Evolutionary conservation across 2,113 vertebrate species (phyloP).

Genomic region (Trogon melanurus): DNA sequence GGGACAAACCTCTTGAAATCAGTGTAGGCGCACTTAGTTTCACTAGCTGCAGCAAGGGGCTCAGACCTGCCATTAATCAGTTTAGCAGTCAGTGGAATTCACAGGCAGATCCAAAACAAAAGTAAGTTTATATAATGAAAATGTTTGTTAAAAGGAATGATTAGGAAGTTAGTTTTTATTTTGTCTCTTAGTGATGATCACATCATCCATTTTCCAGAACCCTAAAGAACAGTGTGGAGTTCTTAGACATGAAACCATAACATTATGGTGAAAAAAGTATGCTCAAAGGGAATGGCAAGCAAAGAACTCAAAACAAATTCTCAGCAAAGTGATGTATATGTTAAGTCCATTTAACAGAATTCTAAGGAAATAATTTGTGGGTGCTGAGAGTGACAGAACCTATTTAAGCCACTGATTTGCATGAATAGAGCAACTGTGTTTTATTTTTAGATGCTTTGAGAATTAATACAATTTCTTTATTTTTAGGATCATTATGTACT

Average conservation of each 20-base stretch:
- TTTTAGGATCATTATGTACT: constrained; percentile 86
- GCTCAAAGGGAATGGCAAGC: background rate
- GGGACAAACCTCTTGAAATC: background rate
- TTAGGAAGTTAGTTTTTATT: background rate
- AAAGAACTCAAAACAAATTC: background rate
- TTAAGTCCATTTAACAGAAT: background rate
- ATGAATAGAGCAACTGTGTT: background rate
- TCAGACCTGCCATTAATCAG: background rate
- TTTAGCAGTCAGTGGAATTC: background rate
- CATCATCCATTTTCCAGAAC: background rate
- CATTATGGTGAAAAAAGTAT: background rate
- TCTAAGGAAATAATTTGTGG: background rate
- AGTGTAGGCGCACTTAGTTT: background rate
- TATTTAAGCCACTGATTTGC: background rate
- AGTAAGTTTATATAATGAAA: background rate
- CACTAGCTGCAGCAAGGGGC: background rate
- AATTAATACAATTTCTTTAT: rapidly evolving
- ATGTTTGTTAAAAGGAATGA: background rate
- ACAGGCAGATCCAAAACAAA: background rate
- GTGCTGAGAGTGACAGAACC: background rate
- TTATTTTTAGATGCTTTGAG: background rate
- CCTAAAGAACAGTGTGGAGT: background rate
- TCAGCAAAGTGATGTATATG: rapidly evolving
- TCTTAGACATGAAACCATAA: background rate
- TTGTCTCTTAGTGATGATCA: background rate